Evolutionary conservation across 2,113 vertebrate genomes (phyloP), one percentile per base, ranked within the genome.

Genomic region (Amphiprion ocellaris): DNA sequence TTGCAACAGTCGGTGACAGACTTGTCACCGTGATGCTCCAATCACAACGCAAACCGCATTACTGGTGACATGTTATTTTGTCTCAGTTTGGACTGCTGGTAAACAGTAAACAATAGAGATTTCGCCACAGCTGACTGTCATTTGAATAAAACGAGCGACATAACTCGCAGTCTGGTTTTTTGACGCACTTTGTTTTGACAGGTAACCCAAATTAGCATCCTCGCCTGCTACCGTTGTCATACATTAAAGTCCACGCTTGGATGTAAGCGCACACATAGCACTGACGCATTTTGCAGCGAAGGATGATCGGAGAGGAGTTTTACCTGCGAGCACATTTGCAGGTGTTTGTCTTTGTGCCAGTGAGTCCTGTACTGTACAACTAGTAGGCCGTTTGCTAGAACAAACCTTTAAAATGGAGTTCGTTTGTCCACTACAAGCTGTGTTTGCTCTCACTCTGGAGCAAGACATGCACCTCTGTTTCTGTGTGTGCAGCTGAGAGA

Each of bases 11-110:
- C 56, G 10, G 50, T 1, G 63, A 83, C 83, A 85, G 76, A 65
- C 53, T 79, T 87, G 84, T 84, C 80, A 84, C 44, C 11, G 12
- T 66, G 33, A 74, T 54, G 74, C 53, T 74, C 71, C 84, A 77
- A 69, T 87, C 80, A 81, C 26, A 39, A 69, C 21, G 15, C 30
- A 60, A 50, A 74, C 72, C 69, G 67, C 64, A 86, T 85, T 74
- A 82, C 52, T 69, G 58, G 55, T 82, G 91, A 85, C 89, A 85
- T 77, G 78, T 87, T 53, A 41, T 69, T 86, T 84, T 72, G 83
- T 87, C 68, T 79, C 65, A 24, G n/a, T 46, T 65, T 77, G 74
- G 82, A 61, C 71, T 53, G 74, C 78, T 72, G 74, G 64, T 83
- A 69, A 88, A 84, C 69, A 76, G 47, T 60, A 63, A 87, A 84